Evolutionary conservation across 2,888 invertebrate genomes (phyloP), one percentile per base, ranked within the genome.

Genomic region (Latrodectus hesperus): DNA sequence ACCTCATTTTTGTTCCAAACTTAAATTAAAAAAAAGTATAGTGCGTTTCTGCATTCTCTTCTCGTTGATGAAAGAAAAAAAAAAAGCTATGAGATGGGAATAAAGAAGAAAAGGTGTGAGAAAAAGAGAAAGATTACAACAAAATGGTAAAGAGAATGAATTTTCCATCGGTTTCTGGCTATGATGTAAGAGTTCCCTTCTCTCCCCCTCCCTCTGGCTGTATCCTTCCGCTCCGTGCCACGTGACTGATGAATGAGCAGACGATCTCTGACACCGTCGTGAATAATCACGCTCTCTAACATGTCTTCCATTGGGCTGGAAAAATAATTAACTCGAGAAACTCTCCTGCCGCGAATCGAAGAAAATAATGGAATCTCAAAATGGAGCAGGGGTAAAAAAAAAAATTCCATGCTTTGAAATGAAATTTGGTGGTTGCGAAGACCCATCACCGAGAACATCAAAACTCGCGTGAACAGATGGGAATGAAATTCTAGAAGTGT

Each of bases 211-310:
- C 79, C 71, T 26, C 49, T 70, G 22, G 26, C 53, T 70, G 78
- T 78, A 78, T 78, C 78, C 53, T 84, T 84, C 84, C 84, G 84
- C 84, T 70, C 14, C 64, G 72, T 72, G 81, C 81, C 86, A 87
- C 86, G 86, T 87, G 86, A 87, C 86, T 87, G 86, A 87, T 87
- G 86, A 87, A 87, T 87, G 86, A 67, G 86, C 86, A 87, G 86
- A 87, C 86, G 86, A 87, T 87, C 86, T 87, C 86, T 87, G 86
- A 87, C 86, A 87, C 86, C 81, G 86, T 87, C 86, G 81, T 87
- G 86, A 87, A 87, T 87, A 87, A 87, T 87, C 86, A 87, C 86
- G 86, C 76, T 67, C 75, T 87, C 81, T 81, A 82, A 87, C 86
- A 70, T 76, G 72, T 81, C 86, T 72, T 87, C 86, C 86, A 80